Conservation (phyloP, 2,113 vertebrate genomes). For the Onychostoma macrolepis region DNA sequence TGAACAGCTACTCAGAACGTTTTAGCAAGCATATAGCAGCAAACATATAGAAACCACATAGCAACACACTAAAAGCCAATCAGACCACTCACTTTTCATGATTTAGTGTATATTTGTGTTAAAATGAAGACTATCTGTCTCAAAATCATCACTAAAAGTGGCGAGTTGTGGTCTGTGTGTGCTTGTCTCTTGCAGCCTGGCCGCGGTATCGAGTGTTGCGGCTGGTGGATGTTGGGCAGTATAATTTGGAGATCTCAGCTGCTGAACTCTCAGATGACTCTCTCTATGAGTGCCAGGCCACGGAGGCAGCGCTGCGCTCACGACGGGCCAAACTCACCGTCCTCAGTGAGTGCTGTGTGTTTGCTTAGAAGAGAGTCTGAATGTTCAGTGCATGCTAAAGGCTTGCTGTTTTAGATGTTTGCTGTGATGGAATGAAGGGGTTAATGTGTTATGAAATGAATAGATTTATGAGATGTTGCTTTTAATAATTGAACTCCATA, state of each 20-base stretch:
- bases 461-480: background rate
- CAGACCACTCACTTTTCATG: background rate
- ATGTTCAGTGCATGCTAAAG: background rate
- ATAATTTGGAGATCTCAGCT: constrained; percentile 90
- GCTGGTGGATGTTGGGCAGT: constrained; percentile 85
- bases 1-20: background rate
- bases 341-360: constrained; percentile 75
- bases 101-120: background rate
- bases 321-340: constrained; percentile 90
- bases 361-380: background rate
- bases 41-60: background rate
- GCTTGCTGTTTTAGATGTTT: background rate
- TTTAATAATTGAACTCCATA: background rate
- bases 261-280: constrained; percentile 92
- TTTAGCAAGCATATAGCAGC: background rate
- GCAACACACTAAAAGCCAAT: background rate
- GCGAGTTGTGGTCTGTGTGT: background rate
- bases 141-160: background rate
- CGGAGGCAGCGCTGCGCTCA: constrained; percentile 91
- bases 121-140: background rate
- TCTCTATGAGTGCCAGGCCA: constrained; percentile 93
- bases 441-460: background rate
- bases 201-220: constrained; percentile 89
- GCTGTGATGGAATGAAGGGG: background rate
- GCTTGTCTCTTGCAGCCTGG: constrained; percentile 80